Percentiles rank a stretch among this genome's conserved stretches.
phyloP scores from a whole-genome alignment of 2,888 invertebrate species.

The Apamea crenata region DNA sequence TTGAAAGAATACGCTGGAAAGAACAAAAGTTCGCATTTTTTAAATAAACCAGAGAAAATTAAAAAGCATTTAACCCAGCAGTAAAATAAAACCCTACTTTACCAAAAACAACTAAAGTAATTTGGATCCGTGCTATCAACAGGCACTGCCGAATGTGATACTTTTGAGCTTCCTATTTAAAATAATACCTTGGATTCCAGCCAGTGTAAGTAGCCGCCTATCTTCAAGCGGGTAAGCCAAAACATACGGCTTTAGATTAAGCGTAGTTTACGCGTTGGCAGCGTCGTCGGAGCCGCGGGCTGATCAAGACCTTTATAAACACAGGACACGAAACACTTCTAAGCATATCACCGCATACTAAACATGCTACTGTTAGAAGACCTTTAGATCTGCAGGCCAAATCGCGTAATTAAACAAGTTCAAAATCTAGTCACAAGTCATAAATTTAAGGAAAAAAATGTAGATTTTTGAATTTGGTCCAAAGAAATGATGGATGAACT shows the following conservation, averaged over 20 bases:
- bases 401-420: too few species aligned
- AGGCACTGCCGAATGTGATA: background rate
- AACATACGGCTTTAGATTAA: conserved; percentile 30
- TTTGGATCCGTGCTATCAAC: conserved; percentile 20
- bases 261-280: conserved; percentile 20
- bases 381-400: background rate
- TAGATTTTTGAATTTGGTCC: background rate
- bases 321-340: background rate
- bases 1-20: too few species aligned
- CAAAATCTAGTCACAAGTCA: background rate
- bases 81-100: background rate
- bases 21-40: too few species aligned
- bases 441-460: background rate
- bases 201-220: conserved; percentile 39
- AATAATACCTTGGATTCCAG: conserved; percentile 33
- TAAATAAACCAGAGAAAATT: background rate
- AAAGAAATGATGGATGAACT: background rate
- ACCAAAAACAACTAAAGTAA: background rate
- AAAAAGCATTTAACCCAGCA: background rate
- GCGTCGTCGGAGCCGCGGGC: background rate
- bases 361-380: background rate
- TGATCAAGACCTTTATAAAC: conserved; percentile 3
- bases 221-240: conserved; percentile 33
- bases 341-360: background rate
- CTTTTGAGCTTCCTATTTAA: conserved; percentile 20